A percentile compares a stretch with the other conserved stretches of the same genome.
Evolutionary conservation across 2,797 vertebrate species (phyloP).

Genomic region (Crypturellus tataupa): DNA sequence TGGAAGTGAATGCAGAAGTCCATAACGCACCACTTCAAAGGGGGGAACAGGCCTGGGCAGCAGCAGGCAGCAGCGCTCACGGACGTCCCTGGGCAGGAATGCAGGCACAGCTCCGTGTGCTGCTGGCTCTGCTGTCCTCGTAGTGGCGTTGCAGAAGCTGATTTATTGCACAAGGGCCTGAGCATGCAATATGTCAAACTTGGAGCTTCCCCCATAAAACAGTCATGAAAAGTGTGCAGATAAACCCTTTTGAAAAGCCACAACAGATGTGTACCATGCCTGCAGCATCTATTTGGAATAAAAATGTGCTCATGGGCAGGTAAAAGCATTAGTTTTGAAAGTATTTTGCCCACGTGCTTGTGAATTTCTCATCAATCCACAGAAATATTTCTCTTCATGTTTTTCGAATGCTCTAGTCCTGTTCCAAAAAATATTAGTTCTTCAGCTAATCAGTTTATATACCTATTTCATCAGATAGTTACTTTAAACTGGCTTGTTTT

Average conservation of each 20-base stretch:
- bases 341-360: not conserved
- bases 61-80: not conserved
- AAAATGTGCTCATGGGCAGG: fast-evolving
- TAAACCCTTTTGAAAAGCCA: not conserved
- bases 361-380: not conserved
- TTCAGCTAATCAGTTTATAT: not conserved
- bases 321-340: not conserved
- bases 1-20: not conserved
- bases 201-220: not conserved
- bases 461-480: not conserved
- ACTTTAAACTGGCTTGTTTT: not conserved
- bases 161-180: not conserved
- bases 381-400: not conserved
- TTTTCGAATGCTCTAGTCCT: not conserved
- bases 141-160: not conserved
- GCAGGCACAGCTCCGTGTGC: fast-evolving
- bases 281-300: not conserved
- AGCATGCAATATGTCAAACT: not conserved
- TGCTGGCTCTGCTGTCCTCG: not conserved
- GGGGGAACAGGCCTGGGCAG: not conserved
- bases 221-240: not conserved
- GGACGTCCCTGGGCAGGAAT: not conserved
- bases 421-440: not conserved
- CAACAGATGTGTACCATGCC: fast-evolving
- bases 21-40: not conserved